phyloP scores from a whole-genome alignment of 2,797 vertebrate species.

The Bradypodion pumilum region DNA sequence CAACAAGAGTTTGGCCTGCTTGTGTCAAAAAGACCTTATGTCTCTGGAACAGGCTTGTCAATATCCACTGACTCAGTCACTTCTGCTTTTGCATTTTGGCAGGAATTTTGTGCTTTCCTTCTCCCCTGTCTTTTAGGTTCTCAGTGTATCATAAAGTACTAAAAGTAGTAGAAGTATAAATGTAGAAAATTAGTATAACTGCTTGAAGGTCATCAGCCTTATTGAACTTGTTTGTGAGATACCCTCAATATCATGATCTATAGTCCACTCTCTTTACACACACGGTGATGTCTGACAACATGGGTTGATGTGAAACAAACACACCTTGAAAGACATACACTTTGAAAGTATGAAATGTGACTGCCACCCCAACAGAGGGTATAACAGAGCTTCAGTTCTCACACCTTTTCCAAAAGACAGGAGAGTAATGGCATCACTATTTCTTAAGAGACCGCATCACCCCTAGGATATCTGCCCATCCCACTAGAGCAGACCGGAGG shows the following conservation, averaged over 20 bases:
- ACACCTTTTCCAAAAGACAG: not conserved
- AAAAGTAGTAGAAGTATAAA: not conserved
- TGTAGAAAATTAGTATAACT: not conserved
- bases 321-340: slow-evolving; percentile 38
- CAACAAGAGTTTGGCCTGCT: not conserved
- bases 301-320: not conserved
- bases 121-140: not conserved
- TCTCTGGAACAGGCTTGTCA: not conserved
- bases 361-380: slow-evolving; percentile 1
- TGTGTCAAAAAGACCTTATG: not conserved
- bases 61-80: not conserved
- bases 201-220: not conserved
- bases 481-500: no score
- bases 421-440: not conserved
- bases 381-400: slow-evolving; percentile 8
- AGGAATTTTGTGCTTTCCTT: not conserved
- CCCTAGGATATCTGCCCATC: no score
- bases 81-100: not conserved
- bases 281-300: not conserved
- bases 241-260: not conserved
- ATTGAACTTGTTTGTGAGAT: not conserved
- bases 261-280: not conserved
- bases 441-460: no score
- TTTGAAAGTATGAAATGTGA: not conserved
- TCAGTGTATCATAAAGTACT: not conserved